These are phyloP conservation scores for Phaenicophaeus curvirostris DNA, from an alignment of 2,797 vertebrate species.

Conservation along the genomic window DNA sequence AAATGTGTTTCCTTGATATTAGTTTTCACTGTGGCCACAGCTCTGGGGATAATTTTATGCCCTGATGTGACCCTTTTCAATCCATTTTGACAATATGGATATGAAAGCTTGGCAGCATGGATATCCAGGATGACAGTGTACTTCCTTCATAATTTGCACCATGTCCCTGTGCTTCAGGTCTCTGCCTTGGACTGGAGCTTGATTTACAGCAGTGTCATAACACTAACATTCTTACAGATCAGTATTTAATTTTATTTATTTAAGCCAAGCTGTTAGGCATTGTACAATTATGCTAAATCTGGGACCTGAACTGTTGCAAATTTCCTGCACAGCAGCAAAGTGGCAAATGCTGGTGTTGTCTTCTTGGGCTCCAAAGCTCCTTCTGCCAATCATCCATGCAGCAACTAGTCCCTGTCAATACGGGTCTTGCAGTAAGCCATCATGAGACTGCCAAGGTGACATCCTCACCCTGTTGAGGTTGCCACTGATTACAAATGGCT, in stretches of 20 bases:
- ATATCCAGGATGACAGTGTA: neutral
- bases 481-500: neutral
- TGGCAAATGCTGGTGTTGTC: accelerated
- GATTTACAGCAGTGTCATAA: neutral
- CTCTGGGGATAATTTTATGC: neutral
- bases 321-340: neutral
- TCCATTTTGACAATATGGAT: neutral
- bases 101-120: neutral
- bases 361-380: neutral
- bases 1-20: neutral
- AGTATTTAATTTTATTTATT: neutral
- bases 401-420: neutral
- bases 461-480: neutral
- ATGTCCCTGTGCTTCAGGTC: neutral
- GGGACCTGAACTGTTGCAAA: neutral
- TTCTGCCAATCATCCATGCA: neutral
- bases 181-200: neutral
- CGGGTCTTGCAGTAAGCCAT: neutral
- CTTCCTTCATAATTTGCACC: neutral
- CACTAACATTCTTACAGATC: neutral
- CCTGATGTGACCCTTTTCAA: neutral
- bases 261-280: neutral
- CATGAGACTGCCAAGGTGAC: neutral
- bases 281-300: neutral
- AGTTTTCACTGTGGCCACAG: neutral